Evolutionary conservation across 2,888 invertebrate genomes (phyloP).

Genomic region (Operophtera brumata): DNA sequence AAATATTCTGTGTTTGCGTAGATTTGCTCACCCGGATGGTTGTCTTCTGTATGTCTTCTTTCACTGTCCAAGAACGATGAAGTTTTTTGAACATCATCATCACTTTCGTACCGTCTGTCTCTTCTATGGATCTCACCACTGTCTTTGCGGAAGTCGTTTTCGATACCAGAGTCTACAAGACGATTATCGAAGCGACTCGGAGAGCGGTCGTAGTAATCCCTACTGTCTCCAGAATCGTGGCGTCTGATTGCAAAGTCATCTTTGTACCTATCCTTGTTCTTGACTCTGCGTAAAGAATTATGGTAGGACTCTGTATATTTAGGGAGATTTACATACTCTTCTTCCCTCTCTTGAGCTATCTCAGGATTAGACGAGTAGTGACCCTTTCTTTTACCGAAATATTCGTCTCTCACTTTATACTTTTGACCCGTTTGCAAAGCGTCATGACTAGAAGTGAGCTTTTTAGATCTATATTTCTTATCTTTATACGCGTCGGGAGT

Average conservation of each 20-base stretch:
- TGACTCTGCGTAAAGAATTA: constrained; percentile 82
- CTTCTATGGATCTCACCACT: constrained; percentile 76
- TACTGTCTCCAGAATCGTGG: constrained; percentile 75
- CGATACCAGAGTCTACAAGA: constrained; percentile 89
- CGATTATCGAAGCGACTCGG: constrained; percentile 79
- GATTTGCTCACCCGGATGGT: constrained; percentile 73
- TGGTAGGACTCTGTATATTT: constrained; percentile 77
- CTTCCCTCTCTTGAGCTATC: constrained; percentile 77
- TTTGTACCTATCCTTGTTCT: constrained; percentile 71
- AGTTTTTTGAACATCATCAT: constrained; percentile 85
- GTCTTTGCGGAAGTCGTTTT: constrained; percentile 88
- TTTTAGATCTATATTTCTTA: constrained; percentile 73
- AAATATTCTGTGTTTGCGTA: constrained; percentile 71
- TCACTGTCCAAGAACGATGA: constrained; percentile 87
- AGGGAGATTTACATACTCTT: constrained; percentile 72
- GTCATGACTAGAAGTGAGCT: constrained; percentile 76
- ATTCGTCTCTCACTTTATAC: constrained; percentile 70
- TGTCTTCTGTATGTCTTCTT: constrained; percentile 86
- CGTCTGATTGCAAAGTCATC: constrained; percentile 64
- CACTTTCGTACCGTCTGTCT: constrained; percentile 78
- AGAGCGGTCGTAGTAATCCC: constrained; percentile 70
- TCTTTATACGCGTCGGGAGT: constrained; percentile 82
- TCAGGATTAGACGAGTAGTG: constrained; percentile 83
- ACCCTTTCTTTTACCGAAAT: constrained; percentile 72
- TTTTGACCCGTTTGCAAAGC: constrained; percentile 67